Conservation (phyloP, 2,888 invertebrate species). For the Hemaris fuciformis region DNA sequence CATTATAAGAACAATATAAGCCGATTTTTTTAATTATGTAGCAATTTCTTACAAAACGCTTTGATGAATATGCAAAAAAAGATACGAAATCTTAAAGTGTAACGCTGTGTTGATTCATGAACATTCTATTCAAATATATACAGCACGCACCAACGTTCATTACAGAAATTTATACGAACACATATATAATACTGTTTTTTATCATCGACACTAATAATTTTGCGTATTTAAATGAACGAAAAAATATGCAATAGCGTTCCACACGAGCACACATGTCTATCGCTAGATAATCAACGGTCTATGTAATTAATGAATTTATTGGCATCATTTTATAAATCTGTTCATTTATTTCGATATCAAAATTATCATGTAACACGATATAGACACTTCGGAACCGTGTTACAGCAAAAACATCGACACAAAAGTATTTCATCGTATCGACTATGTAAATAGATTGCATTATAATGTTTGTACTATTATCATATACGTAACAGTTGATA, state of each 20-base stretch:
- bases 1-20: too few species aligned
- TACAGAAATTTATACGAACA: background rate
- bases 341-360: conserved; percentile 19
- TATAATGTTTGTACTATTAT: too few species aligned
- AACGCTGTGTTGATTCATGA: background rate
- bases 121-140: background rate
- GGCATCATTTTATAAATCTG: conserved; percentile 20
- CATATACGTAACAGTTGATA: too few species aligned
- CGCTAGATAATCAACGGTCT: conserved; percentile 49
- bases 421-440: background rate
- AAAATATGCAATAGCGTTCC: conserved; percentile 48
- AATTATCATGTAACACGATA: background rate
- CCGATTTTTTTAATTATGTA: background rate
- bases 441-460: too few species aligned
- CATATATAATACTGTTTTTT: background rate
- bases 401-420: background rate
- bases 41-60: background rate
- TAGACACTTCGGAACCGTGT: background rate
- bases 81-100: background rate
- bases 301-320: conserved; percentile 33
- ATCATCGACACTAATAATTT: conserved; percentile 11
- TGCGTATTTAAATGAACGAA: conserved; percentile 36
- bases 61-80: background rate
- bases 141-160: background rate
- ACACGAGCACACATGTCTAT: conserved; percentile 44